These are phyloP conservation scores for Quadriops clusia DNA, from an alignment of 2,888 invertebrate genomes.

Conservation along the genomic window DNA sequence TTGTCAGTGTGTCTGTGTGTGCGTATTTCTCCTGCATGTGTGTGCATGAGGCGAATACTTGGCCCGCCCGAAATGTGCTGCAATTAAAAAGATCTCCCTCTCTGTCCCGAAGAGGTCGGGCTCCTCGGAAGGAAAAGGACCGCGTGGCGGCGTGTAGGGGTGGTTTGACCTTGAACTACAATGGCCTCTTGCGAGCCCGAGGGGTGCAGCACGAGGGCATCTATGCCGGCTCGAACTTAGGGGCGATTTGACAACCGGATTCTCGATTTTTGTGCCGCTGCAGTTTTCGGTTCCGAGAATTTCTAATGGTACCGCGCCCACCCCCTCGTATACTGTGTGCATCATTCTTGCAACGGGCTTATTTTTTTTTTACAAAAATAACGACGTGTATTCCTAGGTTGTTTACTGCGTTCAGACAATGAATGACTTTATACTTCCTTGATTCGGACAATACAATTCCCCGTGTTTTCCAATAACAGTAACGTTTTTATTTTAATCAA, in stretches of 20 bases:
- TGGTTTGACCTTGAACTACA: slow-evolving; percentile 34
- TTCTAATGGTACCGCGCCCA: too few species aligned
- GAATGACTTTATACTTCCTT: too few species aligned
- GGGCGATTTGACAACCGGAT: slow-evolving; percentile 27
- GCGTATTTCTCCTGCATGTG: too few species aligned
- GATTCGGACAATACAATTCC: too few species aligned
- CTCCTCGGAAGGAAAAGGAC: slow-evolving; percentile 10
- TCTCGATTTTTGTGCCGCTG: slow-evolving; percentile 30
- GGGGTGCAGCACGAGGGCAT: slow-evolving; percentile 16
- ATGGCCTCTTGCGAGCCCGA: slow-evolving; percentile 16
- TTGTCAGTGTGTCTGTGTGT: slow-evolving; percentile 9
- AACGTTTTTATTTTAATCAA: too few species aligned
- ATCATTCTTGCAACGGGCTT: too few species aligned
- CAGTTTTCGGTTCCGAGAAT: slow-evolving; percentile 31
- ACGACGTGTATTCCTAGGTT: too few species aligned
- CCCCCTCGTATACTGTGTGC: too few species aligned
- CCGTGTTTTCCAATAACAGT: too few species aligned
- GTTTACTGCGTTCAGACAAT: too few species aligned
- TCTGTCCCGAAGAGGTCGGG: slow-evolving; percentile 12
- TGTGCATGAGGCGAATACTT: slow-evolving; percentile 13
- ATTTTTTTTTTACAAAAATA: too few species aligned
- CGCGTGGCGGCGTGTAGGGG: slow-evolving; percentile 26
- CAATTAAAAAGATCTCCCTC: slow-evolving; percentile 22
- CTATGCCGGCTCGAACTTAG: slow-evolving; percentile 15
- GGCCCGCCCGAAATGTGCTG: slow-evolving; percentile 19